Percentiles rank a stretch among this genome's conserved stretches.
These are phyloP conservation scores for Drosophila kohkoa DNA, from an alignment of 1,140 invertebrate genomes.

Conservation along the genomic window DNA sequence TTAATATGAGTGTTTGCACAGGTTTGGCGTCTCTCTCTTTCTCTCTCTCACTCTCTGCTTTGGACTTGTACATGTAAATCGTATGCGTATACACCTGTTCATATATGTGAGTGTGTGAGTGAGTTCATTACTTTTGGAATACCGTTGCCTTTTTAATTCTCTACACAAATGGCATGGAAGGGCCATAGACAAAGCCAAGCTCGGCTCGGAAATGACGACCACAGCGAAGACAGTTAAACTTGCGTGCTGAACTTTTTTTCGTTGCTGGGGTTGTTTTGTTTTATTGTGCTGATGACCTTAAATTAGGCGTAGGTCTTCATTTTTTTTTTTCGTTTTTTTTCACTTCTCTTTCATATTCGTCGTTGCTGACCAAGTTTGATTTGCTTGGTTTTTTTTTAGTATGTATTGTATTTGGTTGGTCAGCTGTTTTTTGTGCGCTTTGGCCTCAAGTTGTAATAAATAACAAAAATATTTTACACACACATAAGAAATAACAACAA, in stretches of 20 bases:
- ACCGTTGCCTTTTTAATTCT: conserved; percentile 75
- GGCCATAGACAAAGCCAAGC: conserved; percentile 54
- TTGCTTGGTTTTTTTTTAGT: conserved; percentile 47
- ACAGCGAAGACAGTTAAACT: conserved; percentile 59
- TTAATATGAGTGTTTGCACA: conserved; percentile 28
- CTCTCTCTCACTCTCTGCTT: not conserved
- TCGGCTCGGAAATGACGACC: conserved; percentile 44
- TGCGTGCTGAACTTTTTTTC: conserved; percentile 65
- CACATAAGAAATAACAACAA: conserved; percentile 43
- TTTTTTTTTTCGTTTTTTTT: conserved; percentile 55
- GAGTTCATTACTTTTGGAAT: conserved; percentile 64
- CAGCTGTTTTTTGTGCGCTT: conserved; percentile 49
- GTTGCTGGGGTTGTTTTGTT: conserved; percentile 60
- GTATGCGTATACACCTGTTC: conserved; percentile 2
- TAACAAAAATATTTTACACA: conserved; percentile 66
- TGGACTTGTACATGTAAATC: conserved; percentile 9
- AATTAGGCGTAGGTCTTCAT: conserved; percentile 79
- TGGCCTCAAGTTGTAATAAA: conserved; percentile 70
- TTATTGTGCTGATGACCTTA: conserved; percentile 83
- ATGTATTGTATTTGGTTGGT: conserved; percentile 33
- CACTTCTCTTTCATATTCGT: conserved; percentile 39
- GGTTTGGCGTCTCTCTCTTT: conserved; percentile 4
- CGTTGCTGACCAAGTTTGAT: conserved; percentile 62
- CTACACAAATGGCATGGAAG: conserved; percentile 66
- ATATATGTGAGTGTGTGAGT: conserved; percentile 12